Evolutionary conservation across 2,888 invertebrate species (phyloP).

Genomic region (Epinotia demarniana): DNA sequence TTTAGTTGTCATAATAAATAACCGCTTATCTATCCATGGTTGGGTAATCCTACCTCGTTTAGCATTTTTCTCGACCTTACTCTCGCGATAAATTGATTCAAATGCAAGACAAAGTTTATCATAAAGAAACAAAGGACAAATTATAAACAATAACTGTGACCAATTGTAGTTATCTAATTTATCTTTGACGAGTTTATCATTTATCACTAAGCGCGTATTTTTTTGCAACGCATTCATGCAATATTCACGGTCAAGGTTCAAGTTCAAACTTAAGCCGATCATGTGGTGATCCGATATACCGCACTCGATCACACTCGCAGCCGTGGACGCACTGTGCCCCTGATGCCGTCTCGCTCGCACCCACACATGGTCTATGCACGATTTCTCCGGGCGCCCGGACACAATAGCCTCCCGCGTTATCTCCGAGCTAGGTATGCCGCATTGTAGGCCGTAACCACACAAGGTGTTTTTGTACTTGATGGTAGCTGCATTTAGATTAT

Average conservation of each 20-base stretch:
- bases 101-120: constrained; percentile 10
- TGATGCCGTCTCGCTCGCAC: constrained; percentile 9
- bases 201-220: not conserved
- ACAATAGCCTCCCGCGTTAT: constrained; percentile 29
- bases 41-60: constrained; percentile 1
- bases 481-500: constrained; percentile 7
- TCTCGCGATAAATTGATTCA: constrained; percentile 11
- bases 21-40: constrained; percentile 8
- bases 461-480: constrained; percentile 24
- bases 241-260: constrained; percentile 3
- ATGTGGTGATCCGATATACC: constrained; percentile 28
- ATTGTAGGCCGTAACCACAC: constrained; percentile 19
- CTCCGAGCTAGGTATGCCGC: constrained; percentile 20
- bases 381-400: constrained; percentile 1
- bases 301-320: constrained; percentile 8
- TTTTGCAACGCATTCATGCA: not conserved
- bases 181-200: constrained; percentile 9
- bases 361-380: constrained; percentile 31
- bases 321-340: too few relatives aligned
- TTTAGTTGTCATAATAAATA: not conserved
- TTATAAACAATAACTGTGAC: constrained; percentile 13
- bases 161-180: constrained; percentile 20
- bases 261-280: constrained; percentile 8
- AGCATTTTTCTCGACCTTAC: not conserved
- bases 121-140: constrained; percentile 27